Evolutionary conservation across 2,113 vertebrate genomes (phyloP).

Genomic region (Merops nubicus): DNA sequence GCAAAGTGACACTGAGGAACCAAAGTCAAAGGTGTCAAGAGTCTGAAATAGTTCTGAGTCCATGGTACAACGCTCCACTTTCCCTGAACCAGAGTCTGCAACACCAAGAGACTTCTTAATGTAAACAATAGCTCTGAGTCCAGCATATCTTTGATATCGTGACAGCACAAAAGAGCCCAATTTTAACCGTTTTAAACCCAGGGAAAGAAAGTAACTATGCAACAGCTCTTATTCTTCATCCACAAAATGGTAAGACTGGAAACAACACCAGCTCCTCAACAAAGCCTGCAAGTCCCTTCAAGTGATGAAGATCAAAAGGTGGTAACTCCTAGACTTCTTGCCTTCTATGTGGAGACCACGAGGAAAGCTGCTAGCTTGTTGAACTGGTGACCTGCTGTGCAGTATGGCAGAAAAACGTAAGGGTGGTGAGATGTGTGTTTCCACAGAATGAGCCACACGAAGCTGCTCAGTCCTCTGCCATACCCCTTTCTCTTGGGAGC

Average conservation of each 20-base stretch:
- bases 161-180: not conserved
- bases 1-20: conserved; percentile 2
- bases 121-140: not conserved
- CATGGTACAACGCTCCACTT: not conserved
- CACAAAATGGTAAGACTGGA: fast-evolving
- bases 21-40: not conserved
- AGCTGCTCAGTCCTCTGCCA: not conserved
- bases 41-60: not conserved
- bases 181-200: conserved; percentile 1
- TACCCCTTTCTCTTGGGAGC: not conserved
- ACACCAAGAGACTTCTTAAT: not conserved
- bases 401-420: not conserved
- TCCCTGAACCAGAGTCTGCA: not conserved
- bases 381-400: not conserved
- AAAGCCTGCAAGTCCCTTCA: not conserved
- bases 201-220: not conserved
- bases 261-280: not conserved
- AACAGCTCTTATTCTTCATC: not conserved
- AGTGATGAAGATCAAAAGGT: not conserved
- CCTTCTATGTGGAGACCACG: not conserved
- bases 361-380: not conserved
- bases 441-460: not conserved
- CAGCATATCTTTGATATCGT: not conserved
- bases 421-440: fast-evolving
- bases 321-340: not conserved